Percentiles rank a stretch among this genome's conserved stretches.
Evolutionary conservation across 2,113 vertebrate species (phyloP).

Genomic region (Asarcornis scutulata): DNA sequence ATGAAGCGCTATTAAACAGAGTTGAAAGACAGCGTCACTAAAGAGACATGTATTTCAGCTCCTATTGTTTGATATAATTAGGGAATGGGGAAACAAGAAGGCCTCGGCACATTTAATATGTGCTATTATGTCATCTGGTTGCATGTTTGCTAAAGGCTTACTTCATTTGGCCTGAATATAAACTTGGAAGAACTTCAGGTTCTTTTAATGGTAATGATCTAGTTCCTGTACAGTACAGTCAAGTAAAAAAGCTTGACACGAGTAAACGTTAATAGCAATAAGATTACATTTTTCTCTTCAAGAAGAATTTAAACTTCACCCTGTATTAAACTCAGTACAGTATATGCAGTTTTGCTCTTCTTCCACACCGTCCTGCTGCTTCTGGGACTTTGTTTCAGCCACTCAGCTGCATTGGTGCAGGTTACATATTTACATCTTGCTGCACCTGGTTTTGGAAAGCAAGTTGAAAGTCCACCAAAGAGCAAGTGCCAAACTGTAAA

Average conservation of each 20-base stretch:
- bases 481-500: not conserved
- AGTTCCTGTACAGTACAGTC: constrained; percentile 53
- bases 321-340: not conserved
- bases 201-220: constrained; percentile 55
- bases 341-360: not conserved
- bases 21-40: not conserved
- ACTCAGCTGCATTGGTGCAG: not conserved
- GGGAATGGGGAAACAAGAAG: constrained; percentile 29
- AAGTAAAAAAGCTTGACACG: constrained; percentile 24
- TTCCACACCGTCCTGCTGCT: not conserved
- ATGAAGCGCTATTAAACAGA: not conserved
- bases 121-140: constrained; percentile 47
- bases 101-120: constrained; percentile 13
- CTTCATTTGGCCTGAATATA: constrained; percentile 56
- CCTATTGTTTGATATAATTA: constrained; percentile 27
- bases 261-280: not conserved
- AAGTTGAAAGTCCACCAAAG: not conserved
- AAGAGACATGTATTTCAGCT: not conserved
- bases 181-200: constrained; percentile 67
- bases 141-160: constrained; percentile 46
- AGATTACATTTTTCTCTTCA: not conserved
- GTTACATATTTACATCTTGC: not conserved
- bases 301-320: not conserved
- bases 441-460: not conserved
- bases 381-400: not conserved